Conservation (phyloP, 2,888 invertebrate species). For the Andrena minutula region DNA sequence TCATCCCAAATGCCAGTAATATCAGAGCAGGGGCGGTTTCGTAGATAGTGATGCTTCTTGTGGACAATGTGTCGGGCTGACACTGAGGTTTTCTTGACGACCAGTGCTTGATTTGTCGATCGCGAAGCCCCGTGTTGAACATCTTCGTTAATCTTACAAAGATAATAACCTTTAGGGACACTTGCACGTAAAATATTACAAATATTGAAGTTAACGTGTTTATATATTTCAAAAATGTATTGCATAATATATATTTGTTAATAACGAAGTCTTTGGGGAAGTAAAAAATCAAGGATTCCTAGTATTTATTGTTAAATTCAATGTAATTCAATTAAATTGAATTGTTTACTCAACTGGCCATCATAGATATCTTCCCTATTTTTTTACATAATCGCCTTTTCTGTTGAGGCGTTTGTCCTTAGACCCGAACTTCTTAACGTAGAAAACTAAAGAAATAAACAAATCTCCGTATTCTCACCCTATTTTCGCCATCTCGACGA, state of each 20-base stretch:
- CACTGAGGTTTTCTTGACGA: slow-evolving; percentile 78
- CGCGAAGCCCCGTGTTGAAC: slow-evolving; percentile 75
- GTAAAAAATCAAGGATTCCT: too few relatives aligned
- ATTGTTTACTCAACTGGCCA: too few relatives aligned
- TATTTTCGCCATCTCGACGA: slow-evolving; percentile 77
- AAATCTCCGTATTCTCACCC: slow-evolving; percentile 69
- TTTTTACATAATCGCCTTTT: too few relatives aligned
- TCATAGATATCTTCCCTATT: too few relatives aligned
- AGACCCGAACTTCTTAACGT: neutral
- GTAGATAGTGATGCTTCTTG: slow-evolving; percentile 78
- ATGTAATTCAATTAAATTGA: too few relatives aligned
- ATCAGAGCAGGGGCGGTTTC: slow-evolving; percentile 78
- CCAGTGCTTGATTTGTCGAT: slow-evolving; percentile 77
- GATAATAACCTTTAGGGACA: neutral
- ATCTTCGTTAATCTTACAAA: slow-evolving; percentile 73
- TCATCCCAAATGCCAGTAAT: slow-evolving; percentile 69
- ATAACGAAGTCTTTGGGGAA: too few relatives aligned
- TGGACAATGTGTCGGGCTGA: slow-evolving; percentile 70
- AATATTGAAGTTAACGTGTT: too few relatives aligned
- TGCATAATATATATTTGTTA: too few relatives aligned
- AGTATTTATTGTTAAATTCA: too few relatives aligned
- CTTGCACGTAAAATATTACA: neutral
- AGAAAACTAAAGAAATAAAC: neutral
- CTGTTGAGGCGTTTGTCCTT: too few relatives aligned
- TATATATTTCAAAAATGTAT: too few relatives aligned